Conservation (phyloP, 2,113 vertebrate species). For the Hydropotes inermis region DNA sequence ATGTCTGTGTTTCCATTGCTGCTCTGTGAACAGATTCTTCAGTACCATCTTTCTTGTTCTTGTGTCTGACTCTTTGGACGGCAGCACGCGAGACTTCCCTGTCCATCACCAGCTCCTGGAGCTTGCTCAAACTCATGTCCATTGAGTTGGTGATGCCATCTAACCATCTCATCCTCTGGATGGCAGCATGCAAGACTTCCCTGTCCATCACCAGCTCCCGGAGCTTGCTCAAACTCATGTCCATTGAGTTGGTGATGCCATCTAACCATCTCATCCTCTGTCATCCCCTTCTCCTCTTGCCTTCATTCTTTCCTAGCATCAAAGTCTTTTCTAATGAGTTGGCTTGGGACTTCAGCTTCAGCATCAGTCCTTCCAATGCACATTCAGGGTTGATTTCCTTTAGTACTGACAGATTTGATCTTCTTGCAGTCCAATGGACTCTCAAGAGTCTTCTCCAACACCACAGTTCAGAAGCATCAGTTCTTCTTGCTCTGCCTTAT, state of each 20-base stretch:
- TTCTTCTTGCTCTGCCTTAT: neutral
- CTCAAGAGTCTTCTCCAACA: neutral
- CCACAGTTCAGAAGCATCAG: neutral
- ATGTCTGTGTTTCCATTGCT: neutral
- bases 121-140: neutral
- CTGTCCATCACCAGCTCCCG: neutral
- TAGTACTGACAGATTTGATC: neutral
- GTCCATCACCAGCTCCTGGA: neutral
- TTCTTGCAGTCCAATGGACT: neutral
- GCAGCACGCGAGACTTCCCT: neutral
- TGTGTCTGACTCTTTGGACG: neutral
- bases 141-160: neutral
- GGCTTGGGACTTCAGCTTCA: neutral
- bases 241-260: neutral
- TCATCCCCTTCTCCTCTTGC: neutral
- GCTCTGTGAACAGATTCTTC: neutral
- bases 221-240: neutral
- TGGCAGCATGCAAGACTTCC: neutral
- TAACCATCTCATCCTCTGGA: neutral
- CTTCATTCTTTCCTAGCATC: neutral
- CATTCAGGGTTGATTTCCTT: neutral
- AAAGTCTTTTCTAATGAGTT: neutral
- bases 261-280: neutral
- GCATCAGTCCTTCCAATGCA: neutral
- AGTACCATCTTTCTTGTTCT: neutral